Conservation (phyloP, 2,113 vertebrate genomes). For the Nicator chloris region DNA sequence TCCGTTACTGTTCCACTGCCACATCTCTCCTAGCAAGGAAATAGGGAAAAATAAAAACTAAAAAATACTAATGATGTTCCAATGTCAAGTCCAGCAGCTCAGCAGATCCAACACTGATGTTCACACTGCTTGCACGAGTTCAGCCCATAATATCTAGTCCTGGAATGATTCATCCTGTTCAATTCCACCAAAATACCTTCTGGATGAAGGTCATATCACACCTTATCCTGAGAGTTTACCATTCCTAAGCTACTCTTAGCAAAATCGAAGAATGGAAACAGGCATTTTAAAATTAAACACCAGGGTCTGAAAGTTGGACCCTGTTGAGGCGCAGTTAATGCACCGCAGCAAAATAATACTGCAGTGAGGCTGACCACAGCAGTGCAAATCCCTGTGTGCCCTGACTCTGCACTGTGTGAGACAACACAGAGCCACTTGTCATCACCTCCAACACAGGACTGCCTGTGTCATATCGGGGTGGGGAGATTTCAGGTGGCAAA, state of each 20-base stretch:
- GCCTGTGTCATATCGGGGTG: accelerated
- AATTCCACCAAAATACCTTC: not conserved
- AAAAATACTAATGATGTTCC: not conserved
- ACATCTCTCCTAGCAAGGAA: not conserved
- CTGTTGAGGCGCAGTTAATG: accelerated
- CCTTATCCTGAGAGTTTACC: not conserved
- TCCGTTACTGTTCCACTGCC: not conserved
- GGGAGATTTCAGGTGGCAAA: not conserved
- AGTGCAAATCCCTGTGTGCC: not conserved
- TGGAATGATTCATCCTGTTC: not conserved
- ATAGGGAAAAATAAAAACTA: not conserved
- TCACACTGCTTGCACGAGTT: accelerated
- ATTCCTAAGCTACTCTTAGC: not conserved
- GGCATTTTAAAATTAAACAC: not conserved
- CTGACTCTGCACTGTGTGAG: not conserved
- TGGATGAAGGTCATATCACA: not conserved
- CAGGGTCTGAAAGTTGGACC: accelerated
- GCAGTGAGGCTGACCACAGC: not conserved
- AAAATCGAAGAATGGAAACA: not conserved
- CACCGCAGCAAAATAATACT: not conserved
- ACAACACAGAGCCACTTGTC: not conserved
- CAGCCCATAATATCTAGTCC: not conserved
- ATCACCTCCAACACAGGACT: not conserved
- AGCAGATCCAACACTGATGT: accelerated
- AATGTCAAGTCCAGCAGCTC: not conserved